A percentile compares a stretch with the other conserved stretches of the same genome.
phyloP scores from a whole-genome alignment of 2,888 invertebrate species.

The Tribolium freemani region DNA sequence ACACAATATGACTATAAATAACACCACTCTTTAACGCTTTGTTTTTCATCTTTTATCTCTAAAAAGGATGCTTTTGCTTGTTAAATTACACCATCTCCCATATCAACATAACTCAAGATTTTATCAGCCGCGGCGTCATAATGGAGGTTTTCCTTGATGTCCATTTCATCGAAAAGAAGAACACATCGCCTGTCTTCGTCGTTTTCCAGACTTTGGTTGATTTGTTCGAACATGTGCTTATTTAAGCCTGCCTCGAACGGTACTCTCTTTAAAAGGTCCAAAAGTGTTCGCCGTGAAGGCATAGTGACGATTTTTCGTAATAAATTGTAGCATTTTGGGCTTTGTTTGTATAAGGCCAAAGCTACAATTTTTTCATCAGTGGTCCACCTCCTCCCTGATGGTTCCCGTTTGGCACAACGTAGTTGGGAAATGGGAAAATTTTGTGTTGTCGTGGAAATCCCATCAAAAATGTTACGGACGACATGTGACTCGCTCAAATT shows the following conservation, averaged over 20 bases:
- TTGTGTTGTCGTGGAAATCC: no score
- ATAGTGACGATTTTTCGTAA: conserved; percentile 35
- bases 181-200: conserved; percentile 37
- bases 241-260: conserved; percentile 43
- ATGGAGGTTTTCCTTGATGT: conserved; percentile 44
- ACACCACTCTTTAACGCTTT: no score
- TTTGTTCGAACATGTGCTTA: conserved; percentile 43
- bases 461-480: no score
- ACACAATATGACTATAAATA: no score
- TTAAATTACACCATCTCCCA: no score
- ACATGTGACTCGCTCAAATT: no score
- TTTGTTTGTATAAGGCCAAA: neutral
- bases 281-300: conserved; percentile 26
- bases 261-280: conserved; percentile 34
- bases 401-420: conserved; percentile 3
- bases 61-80: no score
- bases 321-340: conserved; percentile 19
- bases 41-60: no score
- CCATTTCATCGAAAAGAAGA: conserved; percentile 47
- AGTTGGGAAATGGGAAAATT: no score
- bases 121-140: no score
- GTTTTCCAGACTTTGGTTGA: conserved; percentile 4
- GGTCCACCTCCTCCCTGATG: conserved; percentile 33
- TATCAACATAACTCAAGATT: no score
- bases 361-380: conserved; percentile 31